Evolutionary conservation across 1,140 invertebrate genomes (phyloP), one percentile per base, ranked within the genome.

Genomic region (Amyelois transitella): DNA sequence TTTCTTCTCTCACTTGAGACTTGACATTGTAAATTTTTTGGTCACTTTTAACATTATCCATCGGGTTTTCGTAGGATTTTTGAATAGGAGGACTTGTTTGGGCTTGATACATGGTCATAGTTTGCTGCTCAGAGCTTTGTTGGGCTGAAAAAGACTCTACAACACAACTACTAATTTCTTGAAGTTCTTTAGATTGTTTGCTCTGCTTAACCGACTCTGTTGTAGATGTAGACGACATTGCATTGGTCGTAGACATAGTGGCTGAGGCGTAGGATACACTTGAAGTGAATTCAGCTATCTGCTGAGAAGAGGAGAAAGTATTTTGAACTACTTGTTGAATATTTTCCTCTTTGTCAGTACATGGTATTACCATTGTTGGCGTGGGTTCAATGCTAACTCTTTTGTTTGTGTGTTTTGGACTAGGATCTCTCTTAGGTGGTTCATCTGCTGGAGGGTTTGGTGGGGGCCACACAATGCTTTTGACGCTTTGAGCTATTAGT

Each of bases 381-480:
- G 48, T 55, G 1, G 64, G 55, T 50, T 71, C 69, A n/a, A 58
- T 55, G 20, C 64, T 44, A 48, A 51, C 32, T 54, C 61, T 55
- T n/a, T 55, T 50, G 20, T 44, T 45, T 44, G 47, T 20, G 1
- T 22, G 52, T 48, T 60, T 43, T 6, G 51, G 18, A 18, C 14
- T 53, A 22, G 53, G 17, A 58, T 84, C 75, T 53, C 51, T 43
- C 56, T 80, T 72, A 48, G 72, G 74, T 55, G 73, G 73, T 72
- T 88, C 86, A 59, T 88, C 85, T 64, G 87, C 85, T 53, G 78
- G 75, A 43, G 78, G 78, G 72, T 82, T 88, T 54, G 77, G 73
- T 62, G 91, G 91, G 62, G 91, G 91, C 92, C 92, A 93, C 70
- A 91, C 88, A 82, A 92, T 89, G 76, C 88, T 91, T 86, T 89